phyloP scores from a whole-genome alignment of 2,888 invertebrate species.

The Acanthococcus lagerstroemiae region DNA sequence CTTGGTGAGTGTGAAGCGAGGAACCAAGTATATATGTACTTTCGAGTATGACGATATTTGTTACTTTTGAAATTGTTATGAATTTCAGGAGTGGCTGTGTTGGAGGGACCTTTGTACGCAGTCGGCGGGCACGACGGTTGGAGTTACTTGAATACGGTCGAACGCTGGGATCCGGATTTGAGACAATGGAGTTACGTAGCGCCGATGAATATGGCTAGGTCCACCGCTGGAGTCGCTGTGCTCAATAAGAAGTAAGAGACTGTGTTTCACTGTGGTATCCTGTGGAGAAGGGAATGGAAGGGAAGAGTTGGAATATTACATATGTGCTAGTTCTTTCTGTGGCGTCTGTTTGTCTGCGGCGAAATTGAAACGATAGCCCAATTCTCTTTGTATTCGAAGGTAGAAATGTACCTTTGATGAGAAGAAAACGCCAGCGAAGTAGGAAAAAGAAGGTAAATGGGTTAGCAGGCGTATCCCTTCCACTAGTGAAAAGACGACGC shows the following conservation, averaged over 20 bases:
- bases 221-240: conserved; percentile 83
- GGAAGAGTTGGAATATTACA: no score
- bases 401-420: no score
- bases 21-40: no score
- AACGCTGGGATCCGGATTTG: conserved; percentile 81
- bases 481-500: no score
- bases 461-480: no score
- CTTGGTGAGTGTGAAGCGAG: conserved; percentile 9
- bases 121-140: conserved; percentile 94
- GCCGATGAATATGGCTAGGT: conserved; percentile 78
- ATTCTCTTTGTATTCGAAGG: background rate
- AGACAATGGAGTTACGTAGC: conserved; percentile 83
- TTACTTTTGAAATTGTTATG: background rate
- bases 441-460: no score
- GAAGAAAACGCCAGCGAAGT: no score
- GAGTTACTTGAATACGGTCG: conserved; percentile 89
- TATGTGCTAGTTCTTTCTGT: no score
- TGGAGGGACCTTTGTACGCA: conserved; percentile 77
- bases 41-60: no score
- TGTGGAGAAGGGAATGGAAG: no score
- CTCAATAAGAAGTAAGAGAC: conserved; percentile 55
- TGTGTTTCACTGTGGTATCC: background rate
- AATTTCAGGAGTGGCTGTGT: conserved; percentile 57
- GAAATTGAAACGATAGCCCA: no score
- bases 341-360: no score